A percentile compares a stretch with the other conserved stretches of the same genome.
Conservation (phyloP, 2,797 vertebrate species). For the Garrulus glandarius region DNA sequence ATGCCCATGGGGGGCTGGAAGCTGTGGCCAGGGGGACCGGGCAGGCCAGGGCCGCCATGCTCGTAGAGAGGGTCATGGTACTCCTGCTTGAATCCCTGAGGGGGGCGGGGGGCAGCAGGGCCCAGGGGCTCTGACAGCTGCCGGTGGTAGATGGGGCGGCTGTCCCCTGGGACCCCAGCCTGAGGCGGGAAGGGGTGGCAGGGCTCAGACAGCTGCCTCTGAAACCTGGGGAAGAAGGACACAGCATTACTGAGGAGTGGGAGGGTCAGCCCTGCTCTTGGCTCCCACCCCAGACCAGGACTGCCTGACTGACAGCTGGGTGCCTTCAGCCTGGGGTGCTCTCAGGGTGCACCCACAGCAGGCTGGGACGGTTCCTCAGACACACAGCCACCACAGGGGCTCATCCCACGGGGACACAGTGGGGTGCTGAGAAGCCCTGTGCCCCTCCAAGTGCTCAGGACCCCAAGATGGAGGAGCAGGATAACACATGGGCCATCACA, state of each 20-base stretch:
- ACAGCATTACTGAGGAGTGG: rapidly evolving
- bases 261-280: rapidly evolving
- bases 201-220: conserved; percentile 92
- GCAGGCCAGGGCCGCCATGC: conserved; percentile 82
- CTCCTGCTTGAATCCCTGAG: conserved; percentile 94
- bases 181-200: conserved; percentile 83
- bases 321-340: background rate
- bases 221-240: conserved; percentile 78
- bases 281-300: rapidly evolving
- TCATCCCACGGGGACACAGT: rapidly evolving
- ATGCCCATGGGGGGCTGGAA: conserved; percentile 90
- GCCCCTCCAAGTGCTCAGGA: rapidly evolving
- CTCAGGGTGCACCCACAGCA: background rate
- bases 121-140: conserved; percentile 95
- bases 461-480: rapidly evolving
- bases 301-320: rapidly evolving
- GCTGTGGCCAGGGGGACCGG: conserved; percentile 70
- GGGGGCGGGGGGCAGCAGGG: conserved; percentile 75
- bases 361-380: background rate
- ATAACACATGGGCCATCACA: rapidly evolving
- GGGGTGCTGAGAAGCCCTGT: background rate
- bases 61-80: conserved; percentile 90
- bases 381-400: background rate
- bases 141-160: conserved; percentile 88
- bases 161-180: conserved; percentile 79